Conservation (phyloP, 64 coral and sea anemone genomes). For the Hydrozoanthus tunicans region DNA sequence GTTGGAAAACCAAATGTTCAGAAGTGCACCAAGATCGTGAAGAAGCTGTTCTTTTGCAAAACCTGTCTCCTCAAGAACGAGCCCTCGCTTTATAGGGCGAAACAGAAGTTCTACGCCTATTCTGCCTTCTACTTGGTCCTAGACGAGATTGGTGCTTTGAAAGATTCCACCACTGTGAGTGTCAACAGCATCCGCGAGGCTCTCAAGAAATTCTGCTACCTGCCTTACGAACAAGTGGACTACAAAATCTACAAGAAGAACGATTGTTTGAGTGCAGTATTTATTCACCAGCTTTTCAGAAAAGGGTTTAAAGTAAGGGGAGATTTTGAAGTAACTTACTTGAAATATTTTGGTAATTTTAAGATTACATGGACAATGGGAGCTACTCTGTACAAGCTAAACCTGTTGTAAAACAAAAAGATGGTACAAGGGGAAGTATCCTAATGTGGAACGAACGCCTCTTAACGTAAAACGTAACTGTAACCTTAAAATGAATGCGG, state of each 20-base stretch:
- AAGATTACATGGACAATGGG: conserved; percentile 61
- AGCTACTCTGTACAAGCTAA: conserved; percentile 44
- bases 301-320: conserved; percentile 40
- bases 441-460: too few relatives aligned
- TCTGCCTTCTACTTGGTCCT: conserved; percentile 13
- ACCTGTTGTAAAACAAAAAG: not conserved
- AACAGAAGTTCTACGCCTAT: conserved; percentile 27
- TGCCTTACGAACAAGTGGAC: conserved; percentile 18
- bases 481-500: too few relatives aligned
- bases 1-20: not conserved
- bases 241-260: conserved; percentile 5
- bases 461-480: too few relatives aligned
- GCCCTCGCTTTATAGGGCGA: not conserved
- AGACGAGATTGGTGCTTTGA: not conserved
- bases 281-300: conserved; percentile 59
- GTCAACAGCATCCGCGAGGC: not conserved
- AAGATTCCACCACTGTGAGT: not conserved
- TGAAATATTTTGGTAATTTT: conserved; percentile 9
- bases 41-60: conserved; percentile 33
- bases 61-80: conserved; percentile 28
- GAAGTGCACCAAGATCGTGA: conserved; percentile 6
- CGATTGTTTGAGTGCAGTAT: conserved; percentile 21
- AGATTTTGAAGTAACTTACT: conserved; percentile 21
- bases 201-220: conserved; percentile 30
- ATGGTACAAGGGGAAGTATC: too few relatives aligned